These are phyloP conservation scores for Gobio occitaniae DNA, from an alignment of 2,797 vertebrate species.

Conservation along the genomic window DNA sequence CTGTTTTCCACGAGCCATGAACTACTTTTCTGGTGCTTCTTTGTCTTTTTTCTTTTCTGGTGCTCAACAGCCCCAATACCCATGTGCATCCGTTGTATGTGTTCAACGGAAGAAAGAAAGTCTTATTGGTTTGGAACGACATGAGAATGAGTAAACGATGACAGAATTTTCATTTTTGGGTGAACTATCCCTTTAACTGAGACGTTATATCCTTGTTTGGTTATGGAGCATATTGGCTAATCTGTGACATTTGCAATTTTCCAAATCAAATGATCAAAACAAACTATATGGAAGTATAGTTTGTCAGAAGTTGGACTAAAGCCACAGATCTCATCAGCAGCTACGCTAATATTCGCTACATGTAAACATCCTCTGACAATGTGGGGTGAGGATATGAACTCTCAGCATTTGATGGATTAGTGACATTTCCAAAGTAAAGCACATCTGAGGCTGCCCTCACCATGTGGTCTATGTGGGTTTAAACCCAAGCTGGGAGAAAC, in stretches of 20 bases:
- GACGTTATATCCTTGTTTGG: constrained; percentile 31
- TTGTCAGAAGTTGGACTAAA: constrained; percentile 54
- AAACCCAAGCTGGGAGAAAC: constrained; percentile 68
- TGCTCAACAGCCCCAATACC: not conserved
- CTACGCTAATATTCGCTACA: constrained; percentile 45
- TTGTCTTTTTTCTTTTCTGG: not conserved
- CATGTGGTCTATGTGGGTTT: constrained; percentile 65
- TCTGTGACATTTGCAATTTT: constrained; percentile 32
- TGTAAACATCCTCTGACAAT: constrained; percentile 58
- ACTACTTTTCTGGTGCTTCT: not conserved
- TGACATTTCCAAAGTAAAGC: constrained; percentile 78
- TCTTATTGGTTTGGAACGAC: not conserved
- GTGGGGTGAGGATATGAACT: constrained; percentile 59
- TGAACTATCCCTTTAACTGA: constrained; percentile 21
- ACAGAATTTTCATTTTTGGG: not conserved
- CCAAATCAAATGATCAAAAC: constrained; percentile 43
- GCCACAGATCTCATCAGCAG: constrained; percentile 53
- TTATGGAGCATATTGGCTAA: constrained; percentile 28
- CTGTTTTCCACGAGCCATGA: not conserved
- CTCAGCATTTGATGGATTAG: constrained; percentile 78
- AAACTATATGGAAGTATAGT: constrained; percentile 52
- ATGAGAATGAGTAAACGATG: not conserved
- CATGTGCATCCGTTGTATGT: not conserved
- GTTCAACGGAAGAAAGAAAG: not conserved
- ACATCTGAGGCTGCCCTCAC: constrained; percentile 65